These are phyloP conservation scores for Thecocarcelia acutangulata DNA, from an alignment of 2,888 invertebrate genomes.

Conservation along the genomic window DNA sequence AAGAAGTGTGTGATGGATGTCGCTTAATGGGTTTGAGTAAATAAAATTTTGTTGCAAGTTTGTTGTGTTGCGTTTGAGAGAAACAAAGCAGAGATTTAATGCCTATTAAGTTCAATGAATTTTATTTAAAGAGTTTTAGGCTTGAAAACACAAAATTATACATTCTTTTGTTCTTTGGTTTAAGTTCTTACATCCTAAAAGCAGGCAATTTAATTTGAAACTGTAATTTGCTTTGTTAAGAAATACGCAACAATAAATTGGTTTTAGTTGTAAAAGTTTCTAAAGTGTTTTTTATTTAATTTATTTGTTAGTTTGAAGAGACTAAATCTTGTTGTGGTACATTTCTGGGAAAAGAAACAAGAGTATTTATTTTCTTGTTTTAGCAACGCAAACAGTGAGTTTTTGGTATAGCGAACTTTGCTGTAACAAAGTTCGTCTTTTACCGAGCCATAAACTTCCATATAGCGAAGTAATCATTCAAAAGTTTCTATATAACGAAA, in stretches of 20 bases:
- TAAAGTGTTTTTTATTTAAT: neutral
- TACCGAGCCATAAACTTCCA: too few species aligned
- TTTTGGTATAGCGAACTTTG: too few species aligned
- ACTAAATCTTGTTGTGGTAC: too few species aligned
- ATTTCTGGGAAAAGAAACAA: too few species aligned
- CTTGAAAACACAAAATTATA: neutral
- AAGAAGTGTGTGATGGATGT: conserved; percentile 8
- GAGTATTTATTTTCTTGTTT: too few species aligned
- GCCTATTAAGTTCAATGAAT: conserved; percentile 52
- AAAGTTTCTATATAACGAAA: too few species aligned
- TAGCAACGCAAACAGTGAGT: too few species aligned
- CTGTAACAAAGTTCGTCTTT: too few species aligned
- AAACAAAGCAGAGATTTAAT: conserved; percentile 57
- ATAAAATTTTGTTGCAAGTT: conserved; percentile 31
- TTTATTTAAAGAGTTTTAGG: conserved; percentile 31
- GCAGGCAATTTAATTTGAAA: conserved; percentile 37
- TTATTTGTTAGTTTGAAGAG: too few species aligned
- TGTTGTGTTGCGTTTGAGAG: conserved; percentile 25
- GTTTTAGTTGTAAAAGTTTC: neutral
- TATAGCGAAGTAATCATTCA: too few species aligned
- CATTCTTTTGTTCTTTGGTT: neutral
- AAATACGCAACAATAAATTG: conserved; percentile 4
- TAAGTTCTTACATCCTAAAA: conserved; percentile 41
- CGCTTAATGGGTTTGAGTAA: conserved; percentile 8
- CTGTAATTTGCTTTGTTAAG: neutral